Base-by-base conservation (phyloP, 2,113 vertebrate genomes). In the Cercopithecus mona region DNA sequence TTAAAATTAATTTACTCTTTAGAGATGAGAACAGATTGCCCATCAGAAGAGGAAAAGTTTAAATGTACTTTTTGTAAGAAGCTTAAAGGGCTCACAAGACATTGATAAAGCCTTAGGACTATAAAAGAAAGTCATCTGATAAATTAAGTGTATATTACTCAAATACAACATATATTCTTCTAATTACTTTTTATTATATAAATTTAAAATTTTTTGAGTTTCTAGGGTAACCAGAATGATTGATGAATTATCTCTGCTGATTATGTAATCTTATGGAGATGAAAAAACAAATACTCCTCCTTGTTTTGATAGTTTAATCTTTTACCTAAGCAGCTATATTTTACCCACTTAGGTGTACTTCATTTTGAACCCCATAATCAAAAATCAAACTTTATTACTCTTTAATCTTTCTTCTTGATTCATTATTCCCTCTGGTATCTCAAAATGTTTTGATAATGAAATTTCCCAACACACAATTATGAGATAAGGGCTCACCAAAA, bases 1-100 rank as follows among this genome's bases (percentile, higher is more conserved):
- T 43, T 93, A 76, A 61, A 92, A 90, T 83, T 96, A 48, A 81
- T 84, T 96, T 83, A 86, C 57, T 73, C 43, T 88, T 81, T 87
- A 88, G 80, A 68, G 50, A 92, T 76, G 1, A 96, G 96, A 92
- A 95, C 30, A 73, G 43, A 76, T 82, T 86, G 73, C 50, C 13
- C 6, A 72, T 52, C 2, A 78, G 8, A 8, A 59, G 92, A 84
- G 4, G 14, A 35, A 93, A 96, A 76, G 12, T 84, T 96, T 82
- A 93, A 50, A 20, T 72, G 23, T 9, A 48, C 9, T 90, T 97
- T 85, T 91, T 70, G 68, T 45, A 80, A 32, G 57, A 87, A 59
- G 2, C 18, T 78, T 89, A 92, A 94, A 91, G 30, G 8, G 22
- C 2, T 80, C 27, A 48, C 16, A 38, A 70, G 35, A 2, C 8